phyloP scores from a whole-genome alignment of 2,113 vertebrate genomes.

The Platysteira castanea region DNA sequence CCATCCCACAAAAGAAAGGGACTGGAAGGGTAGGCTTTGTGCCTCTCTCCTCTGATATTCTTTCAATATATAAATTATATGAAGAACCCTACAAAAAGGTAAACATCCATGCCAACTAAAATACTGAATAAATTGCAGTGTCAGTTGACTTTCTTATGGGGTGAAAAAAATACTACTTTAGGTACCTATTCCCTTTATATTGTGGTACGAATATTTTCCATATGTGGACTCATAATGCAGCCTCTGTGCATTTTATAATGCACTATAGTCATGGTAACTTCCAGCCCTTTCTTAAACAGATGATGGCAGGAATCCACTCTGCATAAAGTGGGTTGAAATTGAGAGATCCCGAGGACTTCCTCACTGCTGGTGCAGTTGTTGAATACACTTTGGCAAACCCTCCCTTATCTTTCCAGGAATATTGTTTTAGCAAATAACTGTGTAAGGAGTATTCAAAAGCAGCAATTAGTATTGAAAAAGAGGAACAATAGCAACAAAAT shows the following conservation, averaged over 20 bases:
- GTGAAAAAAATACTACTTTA: background rate
- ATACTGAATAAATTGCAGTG: background rate
- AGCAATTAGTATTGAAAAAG: background rate
- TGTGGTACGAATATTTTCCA: background rate
- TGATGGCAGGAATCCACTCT: background rate
- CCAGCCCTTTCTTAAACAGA: background rate
- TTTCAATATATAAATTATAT: background rate
- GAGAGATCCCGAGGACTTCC: background rate
- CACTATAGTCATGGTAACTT: background rate
- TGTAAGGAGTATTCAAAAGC: background rate
- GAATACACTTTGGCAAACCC: background rate
- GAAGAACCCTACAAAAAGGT: background rate
- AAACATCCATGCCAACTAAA: background rate
- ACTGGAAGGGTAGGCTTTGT: background rate
- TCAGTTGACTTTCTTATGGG: background rate
- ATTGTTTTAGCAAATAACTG: background rate
- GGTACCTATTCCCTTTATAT: background rate
- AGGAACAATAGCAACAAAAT: background rate
- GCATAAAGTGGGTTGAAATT: background rate
- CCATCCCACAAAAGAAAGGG: background rate
- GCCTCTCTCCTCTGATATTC: background rate
- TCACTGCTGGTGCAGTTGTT: background rate
- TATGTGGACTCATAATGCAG: constrained; percentile 22
- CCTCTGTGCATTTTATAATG: background rate
- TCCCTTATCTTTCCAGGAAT: background rate